phyloP scores from a whole-genome alignment of 2,888 invertebrate species.

The Rambutsinella grinnellia region DNA sequence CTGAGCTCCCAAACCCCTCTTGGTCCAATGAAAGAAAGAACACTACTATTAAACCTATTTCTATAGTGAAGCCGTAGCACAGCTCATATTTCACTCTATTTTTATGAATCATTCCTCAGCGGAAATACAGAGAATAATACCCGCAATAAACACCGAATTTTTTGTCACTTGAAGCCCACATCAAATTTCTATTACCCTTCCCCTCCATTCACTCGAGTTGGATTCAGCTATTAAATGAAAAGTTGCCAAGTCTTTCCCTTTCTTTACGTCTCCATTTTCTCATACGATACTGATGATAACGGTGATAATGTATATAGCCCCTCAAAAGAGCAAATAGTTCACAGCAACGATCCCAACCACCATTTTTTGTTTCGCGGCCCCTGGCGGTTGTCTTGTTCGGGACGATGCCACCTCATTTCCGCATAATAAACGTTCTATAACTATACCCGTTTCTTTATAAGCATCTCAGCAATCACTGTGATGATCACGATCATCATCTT shows the following conservation, averaged over 20 bases:
- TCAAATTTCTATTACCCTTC: too few relatives aligned
- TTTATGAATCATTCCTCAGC: too few relatives aligned
- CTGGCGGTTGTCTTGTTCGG: conserved; percentile 35
- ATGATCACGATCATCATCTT: conserved; percentile 8
- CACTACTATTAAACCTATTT: too few relatives aligned
- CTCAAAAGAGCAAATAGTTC: conserved; percentile 39
- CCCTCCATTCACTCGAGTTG: too few relatives aligned
- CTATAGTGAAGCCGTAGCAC: too few relatives aligned
- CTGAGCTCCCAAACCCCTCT: too few relatives aligned
- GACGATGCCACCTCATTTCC: conserved; percentile 37
- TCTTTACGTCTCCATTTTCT: conserved; percentile 28
- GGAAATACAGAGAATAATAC: too few relatives aligned
- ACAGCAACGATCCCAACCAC: conserved; percentile 17
- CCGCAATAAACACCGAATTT: too few relatives aligned
- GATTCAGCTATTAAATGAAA: conserved; percentile 42
- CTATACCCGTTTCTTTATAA: neutral
- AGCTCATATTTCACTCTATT: too few relatives aligned
- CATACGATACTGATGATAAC: too few relatives aligned
- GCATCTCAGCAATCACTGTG: neutral
- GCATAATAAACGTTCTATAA: conserved; percentile 4
- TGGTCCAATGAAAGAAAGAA: too few relatives aligned
- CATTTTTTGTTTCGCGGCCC: conserved; percentile 28
- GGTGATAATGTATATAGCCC: conserved; percentile 28
- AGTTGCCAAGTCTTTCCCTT: conserved; percentile 27
- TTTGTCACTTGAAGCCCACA: too few relatives aligned